Evolutionary conservation across 2,888 invertebrate species (phyloP).

Genomic region (Drepanosiphum platanoidis): DNA sequence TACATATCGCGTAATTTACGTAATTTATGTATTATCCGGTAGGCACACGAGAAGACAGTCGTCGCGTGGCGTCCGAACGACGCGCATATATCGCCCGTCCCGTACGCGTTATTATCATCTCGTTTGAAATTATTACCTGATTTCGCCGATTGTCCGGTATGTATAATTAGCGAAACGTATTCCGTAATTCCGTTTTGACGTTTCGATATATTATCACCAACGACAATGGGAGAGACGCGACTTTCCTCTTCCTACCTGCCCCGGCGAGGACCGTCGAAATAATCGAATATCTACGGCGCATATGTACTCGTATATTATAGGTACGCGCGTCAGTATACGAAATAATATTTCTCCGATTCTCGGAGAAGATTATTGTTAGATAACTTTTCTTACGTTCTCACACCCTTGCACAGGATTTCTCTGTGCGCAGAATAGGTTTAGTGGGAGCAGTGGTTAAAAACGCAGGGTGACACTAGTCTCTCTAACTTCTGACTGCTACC

Average conservation of each 20-base stretch:
- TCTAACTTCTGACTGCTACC: too few species aligned
- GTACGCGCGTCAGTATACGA: too few species aligned
- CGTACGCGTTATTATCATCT: background rate
- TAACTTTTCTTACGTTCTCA: too few species aligned
- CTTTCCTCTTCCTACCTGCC: too few species aligned
- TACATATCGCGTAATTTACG: background rate
- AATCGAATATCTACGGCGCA: too few species aligned
- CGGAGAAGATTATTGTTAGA: too few species aligned
- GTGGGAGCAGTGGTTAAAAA: too few species aligned
- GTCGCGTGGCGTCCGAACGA: background rate
- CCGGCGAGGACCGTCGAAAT: background rate
- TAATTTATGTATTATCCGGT: background rate
- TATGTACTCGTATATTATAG: background rate
- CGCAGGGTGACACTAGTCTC: too few species aligned
- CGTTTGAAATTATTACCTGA: slow-evolving; percentile 2
- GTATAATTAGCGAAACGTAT: background rate
- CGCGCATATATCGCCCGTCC: background rate
- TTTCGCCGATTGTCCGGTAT: background rate
- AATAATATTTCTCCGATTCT: too few species aligned
- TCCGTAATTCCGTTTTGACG: background rate
- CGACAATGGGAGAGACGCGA: background rate
- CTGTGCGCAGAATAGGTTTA: too few species aligned
- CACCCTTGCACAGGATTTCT: too few species aligned
- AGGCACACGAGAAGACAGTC: background rate
- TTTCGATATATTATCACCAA: too few species aligned